Percentiles rank a stretch among this genome's conserved stretches.
These are phyloP conservation scores for Sminthurinus signatus DNA, from an alignment of 1,140 invertebrate genomes.

Conservation along the genomic window DNA sequence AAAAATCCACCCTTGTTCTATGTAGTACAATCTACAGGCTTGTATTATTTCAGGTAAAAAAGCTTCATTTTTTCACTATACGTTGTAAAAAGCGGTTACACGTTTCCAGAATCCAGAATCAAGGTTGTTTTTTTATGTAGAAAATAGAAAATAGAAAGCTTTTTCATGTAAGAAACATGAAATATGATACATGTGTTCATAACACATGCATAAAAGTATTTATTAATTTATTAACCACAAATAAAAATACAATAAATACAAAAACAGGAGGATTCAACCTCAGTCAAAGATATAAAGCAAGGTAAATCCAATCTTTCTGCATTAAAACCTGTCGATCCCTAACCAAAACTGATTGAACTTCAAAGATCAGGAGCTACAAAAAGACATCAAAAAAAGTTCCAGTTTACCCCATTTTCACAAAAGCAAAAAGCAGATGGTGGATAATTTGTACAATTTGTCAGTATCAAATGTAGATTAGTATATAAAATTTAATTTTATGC, in stretches of 20 bases:
- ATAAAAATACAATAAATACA: too few species aligned
- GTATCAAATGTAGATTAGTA: too few species aligned
- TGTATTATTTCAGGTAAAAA: conserved; percentile 48
- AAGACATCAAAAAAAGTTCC: background rate
- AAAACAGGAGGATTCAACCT: too few species aligned
- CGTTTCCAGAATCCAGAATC: too few species aligned
- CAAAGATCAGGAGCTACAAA: conserved; percentile 11
- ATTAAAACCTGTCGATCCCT: background rate
- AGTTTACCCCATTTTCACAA: too few species aligned
- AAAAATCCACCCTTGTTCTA: conserved; percentile 50
- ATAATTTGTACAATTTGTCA: too few species aligned
- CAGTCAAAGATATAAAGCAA: background rate
- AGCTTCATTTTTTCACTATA: conserved; percentile 29
- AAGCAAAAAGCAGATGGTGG: too few species aligned
- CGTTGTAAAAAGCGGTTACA: too few species aligned
- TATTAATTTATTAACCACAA: background rate
- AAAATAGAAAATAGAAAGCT: too few species aligned
- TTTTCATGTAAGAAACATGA: too few species aligned
- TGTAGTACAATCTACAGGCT: conserved; percentile 50
- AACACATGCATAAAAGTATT: background rate
- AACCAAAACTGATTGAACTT: background rate
- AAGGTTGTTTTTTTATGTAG: too few species aligned
- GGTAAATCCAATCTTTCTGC: background rate
- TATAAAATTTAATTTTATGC: background rate
- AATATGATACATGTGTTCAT: too few species aligned